phyloP scores from a whole-genome alignment of 2,113 vertebrate species.

The Callocephalon fimbriatum region DNA sequence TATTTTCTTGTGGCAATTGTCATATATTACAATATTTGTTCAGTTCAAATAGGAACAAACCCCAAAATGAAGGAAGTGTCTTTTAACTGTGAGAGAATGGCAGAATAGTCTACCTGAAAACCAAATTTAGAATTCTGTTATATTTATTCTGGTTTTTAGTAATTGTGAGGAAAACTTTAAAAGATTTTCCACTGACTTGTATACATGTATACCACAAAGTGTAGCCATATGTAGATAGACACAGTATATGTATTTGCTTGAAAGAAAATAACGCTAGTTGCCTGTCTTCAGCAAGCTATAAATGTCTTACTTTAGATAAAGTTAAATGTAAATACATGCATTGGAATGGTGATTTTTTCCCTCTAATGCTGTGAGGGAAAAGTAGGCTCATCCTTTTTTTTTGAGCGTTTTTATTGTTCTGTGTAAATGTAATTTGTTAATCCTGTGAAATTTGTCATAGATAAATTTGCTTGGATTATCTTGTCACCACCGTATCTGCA shows the following conservation, averaged over 20 bases:
- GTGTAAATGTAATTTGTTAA: conserved; percentile 92
- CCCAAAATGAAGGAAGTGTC: not conserved
- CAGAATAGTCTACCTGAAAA: not conserved
- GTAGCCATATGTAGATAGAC: not conserved
- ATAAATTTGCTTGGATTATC: conserved; percentile 93
- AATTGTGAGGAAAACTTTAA: not conserved
- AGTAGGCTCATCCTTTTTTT: conserved; percentile 74
- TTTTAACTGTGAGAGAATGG: not conserved
- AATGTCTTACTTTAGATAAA: conserved; percentile 76
- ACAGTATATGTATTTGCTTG: conserved; percentile 19
- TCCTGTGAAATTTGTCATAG: conserved; percentile 91
- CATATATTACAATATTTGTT: not conserved
- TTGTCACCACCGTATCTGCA: conserved; percentile 91
- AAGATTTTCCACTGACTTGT: not conserved
- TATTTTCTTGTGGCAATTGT: not conserved
- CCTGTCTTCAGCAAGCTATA: conserved; percentile 46
- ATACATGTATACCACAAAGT: not conserved
- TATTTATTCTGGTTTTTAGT: not conserved
- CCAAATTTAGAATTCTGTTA: not conserved
- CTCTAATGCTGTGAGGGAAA: conserved; percentile 73
- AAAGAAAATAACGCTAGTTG: conserved; percentile 37
- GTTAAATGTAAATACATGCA: conserved; percentile 73
- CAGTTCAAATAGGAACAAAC: not conserved
- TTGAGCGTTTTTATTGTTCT: conserved; percentile 87
- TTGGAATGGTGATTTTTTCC: conserved; percentile 67